Base-by-base conservation (phyloP, 1,140 invertebrate genomes). In the Agraylea sexmaculata region DNA sequence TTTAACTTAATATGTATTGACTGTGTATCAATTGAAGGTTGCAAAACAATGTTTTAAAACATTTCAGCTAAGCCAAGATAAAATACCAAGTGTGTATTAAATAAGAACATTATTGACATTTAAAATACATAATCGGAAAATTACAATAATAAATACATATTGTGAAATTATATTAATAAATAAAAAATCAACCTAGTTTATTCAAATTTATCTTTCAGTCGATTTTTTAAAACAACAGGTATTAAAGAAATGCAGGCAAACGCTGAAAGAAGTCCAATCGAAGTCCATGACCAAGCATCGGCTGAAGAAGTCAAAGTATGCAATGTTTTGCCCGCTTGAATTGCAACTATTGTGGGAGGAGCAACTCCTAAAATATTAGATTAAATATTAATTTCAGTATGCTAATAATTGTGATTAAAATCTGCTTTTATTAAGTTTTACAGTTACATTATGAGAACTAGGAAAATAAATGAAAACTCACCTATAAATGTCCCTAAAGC, bases 261-360 rank as follows among this genome's bases (percentile, higher is more conserved):
- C 3, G 80, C 45, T 27, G 68, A 75, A 2, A 97, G 66, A 6
- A 91, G 60, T 4, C 77, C 60, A 18, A 97, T 69, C 17, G 90
- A 93, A 6, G 73, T 82, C 79, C 82, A 89, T 0, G 91, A 93
- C 64, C 93, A 82, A 4, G 89, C 80, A 51, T 88, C 87, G 50
- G 78, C 78, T 0, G 88, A 88, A 5, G 87, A 90, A 2, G 89
- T 87, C 55, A 99, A 70, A 44, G 90, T 78, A 48, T 98, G 85
- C 13, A 99, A 65, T 1, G 94, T 98, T 54, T 89, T 91, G 13
- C 95, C 96, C 27, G 92, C 91, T 70, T 98, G 91, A 51, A 99
- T 95, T 1, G 90, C 91, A 2, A 99, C 78, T 62, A 99, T 90
- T 3, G 93, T 97, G 21, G 95, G 95, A 32, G 95, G 93, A 2